phyloP scores from a whole-genome alignment of 2,888 invertebrate species.

The Zeuzera pyrina region DNA sequence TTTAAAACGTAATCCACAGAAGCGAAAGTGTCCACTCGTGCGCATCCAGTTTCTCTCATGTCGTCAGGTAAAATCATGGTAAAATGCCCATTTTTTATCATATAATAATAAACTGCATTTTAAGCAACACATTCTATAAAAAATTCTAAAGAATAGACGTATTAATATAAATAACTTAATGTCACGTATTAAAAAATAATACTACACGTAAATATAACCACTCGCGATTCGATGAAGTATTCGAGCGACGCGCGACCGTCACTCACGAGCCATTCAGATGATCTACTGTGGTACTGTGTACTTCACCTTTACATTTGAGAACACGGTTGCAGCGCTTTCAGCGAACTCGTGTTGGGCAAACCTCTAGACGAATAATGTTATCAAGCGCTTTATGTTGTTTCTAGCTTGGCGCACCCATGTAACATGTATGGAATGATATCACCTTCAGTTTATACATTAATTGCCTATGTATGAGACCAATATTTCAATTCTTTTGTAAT shows the following conservation, averaged over 20 bases:
- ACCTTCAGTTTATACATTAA: constrained; percentile 12
- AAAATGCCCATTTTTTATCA: background rate
- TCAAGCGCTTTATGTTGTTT: no score
- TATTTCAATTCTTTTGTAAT: no score
- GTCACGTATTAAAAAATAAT: constrained; percentile 8
- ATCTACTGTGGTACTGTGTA: no score
- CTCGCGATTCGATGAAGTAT: no score
- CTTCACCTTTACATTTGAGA: no score
- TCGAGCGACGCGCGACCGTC: constrained; percentile 37
- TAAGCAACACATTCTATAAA: no score
- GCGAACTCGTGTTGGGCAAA: no score
- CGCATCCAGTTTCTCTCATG: constrained; percentile 44
- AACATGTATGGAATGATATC: constrained; percentile 18
- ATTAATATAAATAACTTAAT: constrained; percentile 7
- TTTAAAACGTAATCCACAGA: no score
- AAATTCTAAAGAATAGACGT: constrained; percentile 15
- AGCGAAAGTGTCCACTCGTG: constrained; percentile 58
- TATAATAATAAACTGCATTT: background rate
- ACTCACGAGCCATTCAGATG: constrained; percentile 36
- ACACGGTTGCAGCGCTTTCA: no score
- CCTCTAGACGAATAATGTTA: no score
- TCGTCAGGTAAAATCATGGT: constrained; percentile 12
- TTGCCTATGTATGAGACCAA: no score
- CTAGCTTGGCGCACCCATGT: no score
- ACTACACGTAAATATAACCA: background rate